These are phyloP conservation scores for Drosophila heteroneura DNA, from an alignment of 2,888 invertebrate genomes.

Conservation along the genomic window DNA sequence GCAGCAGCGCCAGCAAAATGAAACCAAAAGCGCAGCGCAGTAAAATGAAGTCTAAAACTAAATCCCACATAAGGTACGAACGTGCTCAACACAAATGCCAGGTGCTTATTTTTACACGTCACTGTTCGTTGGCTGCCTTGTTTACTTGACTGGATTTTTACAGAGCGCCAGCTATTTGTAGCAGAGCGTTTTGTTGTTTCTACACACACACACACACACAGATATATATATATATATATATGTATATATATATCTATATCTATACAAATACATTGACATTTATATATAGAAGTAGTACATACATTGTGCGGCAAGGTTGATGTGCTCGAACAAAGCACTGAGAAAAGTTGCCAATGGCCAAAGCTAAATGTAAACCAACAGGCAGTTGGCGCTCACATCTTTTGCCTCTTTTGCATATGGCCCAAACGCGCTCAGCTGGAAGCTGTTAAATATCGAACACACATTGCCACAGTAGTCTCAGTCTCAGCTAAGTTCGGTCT, in stretches of 20 bases:
- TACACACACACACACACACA: constrained; percentile 38
- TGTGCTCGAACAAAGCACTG: constrained; percentile 55
- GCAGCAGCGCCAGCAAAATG: constrained; percentile 52
- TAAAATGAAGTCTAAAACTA: constrained; percentile 80
- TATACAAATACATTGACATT: background rate
- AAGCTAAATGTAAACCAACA: constrained; percentile 67
- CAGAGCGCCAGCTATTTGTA: constrained; percentile 69
- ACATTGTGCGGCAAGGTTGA: constrained; percentile 43
- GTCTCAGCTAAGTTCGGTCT: constrained; percentile 6
- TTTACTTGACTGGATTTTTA: constrained; percentile 74
- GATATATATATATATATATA: constrained; percentile 1
- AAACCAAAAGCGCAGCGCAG: constrained; percentile 77
- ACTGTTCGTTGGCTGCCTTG: constrained; percentile 34
- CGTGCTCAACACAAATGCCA: constrained; percentile 82
- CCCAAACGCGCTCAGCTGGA: constrained; percentile 60
- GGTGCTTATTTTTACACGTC: constrained; percentile 65
- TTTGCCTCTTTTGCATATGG: constrained; percentile 58
- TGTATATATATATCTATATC: constrained; percentile 3
- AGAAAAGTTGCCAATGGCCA: constrained; percentile 66
- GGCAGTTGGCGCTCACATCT: constrained; percentile 55
- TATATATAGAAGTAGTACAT: background rate
- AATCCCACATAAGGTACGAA: constrained; percentile 81
- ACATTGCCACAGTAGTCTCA: constrained; percentile 45
- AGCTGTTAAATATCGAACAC: constrained; percentile 78
- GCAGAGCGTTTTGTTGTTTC: constrained; percentile 42